These are phyloP conservation scores for Leptura quadrifasciata DNA, from an alignment of 2,888 invertebrate species.

Conservation along the genomic window DNA sequence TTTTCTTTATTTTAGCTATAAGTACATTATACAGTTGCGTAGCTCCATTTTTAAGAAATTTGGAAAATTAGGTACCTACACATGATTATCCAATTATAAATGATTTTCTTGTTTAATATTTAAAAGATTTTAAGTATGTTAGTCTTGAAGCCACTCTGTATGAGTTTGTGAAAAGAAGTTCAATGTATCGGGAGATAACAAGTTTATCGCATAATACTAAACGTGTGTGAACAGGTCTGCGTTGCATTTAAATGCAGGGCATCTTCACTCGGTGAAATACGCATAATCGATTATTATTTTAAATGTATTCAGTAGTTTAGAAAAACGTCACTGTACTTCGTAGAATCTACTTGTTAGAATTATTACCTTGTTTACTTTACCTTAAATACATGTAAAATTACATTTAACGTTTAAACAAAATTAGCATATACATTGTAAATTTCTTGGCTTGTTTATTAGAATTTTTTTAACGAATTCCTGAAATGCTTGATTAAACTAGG, in stretches of 20 bases:
- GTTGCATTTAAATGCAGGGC: background rate
- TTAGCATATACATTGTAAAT: no score
- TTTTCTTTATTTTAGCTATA: no score
- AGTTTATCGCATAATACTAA: constrained; percentile 18
- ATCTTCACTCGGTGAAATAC: background rate
- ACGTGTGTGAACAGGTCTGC: constrained; percentile 3
- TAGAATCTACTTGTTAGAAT: background rate
- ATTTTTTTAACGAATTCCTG: no score
- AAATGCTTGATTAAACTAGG: no score
- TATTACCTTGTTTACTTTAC: background rate
- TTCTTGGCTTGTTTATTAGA: no score
- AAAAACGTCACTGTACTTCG: background rate
- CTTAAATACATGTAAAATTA: background rate
- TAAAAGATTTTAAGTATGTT: no score
- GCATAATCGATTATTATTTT: background rate
- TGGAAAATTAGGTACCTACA: no score
- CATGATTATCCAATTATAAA: no score
- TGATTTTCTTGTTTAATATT: no score
- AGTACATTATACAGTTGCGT: no score
- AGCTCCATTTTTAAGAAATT: no score
- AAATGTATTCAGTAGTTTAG: background rate
- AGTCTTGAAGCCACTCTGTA: constrained; percentile 6
- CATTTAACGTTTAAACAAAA: no score
- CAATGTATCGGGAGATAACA: constrained; percentile 22
- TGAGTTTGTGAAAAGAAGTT: constrained; percentile 8